Conservation (phyloP, 2,888 invertebrate genomes). For the Andrena flavipes region DNA sequence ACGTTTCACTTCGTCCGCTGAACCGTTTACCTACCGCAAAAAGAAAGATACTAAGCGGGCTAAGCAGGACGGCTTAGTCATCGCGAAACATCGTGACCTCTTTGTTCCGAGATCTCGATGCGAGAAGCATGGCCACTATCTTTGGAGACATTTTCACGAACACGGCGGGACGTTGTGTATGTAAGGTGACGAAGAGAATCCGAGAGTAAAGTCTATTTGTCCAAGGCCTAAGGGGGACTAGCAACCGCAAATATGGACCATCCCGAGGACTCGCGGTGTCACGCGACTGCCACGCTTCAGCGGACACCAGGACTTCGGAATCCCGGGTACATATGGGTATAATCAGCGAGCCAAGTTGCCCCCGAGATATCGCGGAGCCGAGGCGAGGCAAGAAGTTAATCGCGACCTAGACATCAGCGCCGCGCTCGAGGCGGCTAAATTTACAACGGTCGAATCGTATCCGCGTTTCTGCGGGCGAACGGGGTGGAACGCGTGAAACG, state of each 20-base stretch:
- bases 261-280: too few relatives aligned
- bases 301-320: neutral
- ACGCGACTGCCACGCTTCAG: too few relatives aligned
- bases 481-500: constrained; percentile 35
- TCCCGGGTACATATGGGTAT: neutral
- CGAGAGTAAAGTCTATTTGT: neutral
- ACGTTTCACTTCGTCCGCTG: neutral
- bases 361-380: constrained; percentile 13
- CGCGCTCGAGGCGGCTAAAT: constrained; percentile 60
- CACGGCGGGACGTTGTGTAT: too few relatives aligned
- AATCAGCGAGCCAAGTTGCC: neutral
- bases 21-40: neutral
- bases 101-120: neutral
- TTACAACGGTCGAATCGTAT: constrained; percentile 48
- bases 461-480: constrained; percentile 42
- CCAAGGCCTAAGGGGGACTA: too few relatives aligned
- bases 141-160: too few relatives aligned
- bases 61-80: constrained; percentile 18
- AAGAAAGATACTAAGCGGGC: neutral
- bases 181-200: neutral
- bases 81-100: neutral
- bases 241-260: too few relatives aligned
- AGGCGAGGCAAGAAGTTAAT: constrained; percentile 48
- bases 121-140: too few relatives aligned
- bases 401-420: constrained; percentile 72